Base-by-base conservation (phyloP, 2,113 vertebrate genomes). In the Hepsetus odoe region DNA sequence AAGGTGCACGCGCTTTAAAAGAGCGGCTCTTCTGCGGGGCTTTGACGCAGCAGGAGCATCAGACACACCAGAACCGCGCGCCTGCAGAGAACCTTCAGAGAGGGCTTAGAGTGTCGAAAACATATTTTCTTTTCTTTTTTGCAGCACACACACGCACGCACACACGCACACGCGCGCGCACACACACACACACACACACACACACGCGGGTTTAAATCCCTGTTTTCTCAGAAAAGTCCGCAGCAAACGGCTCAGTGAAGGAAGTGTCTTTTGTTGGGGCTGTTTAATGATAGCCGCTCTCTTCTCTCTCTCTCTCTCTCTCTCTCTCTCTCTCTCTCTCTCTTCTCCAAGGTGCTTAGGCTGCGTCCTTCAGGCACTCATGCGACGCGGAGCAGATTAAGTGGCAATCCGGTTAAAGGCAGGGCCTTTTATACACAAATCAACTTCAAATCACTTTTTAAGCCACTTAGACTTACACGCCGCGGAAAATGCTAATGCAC, bases 391-490 rank as follows among this genome's bases (percentile, higher is more conserved):
- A 94, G 92, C 90, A 93, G 94, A 95, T 95, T 94, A 94, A 55
- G 88, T 82, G 84, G 71, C 91, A 94, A 94, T 95, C 93, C 92
- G 91, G 93, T 94, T 94, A 93, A 94, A 92, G 91, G 86, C 90
- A 82, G 84, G 90, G 8, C 8, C 91, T 92, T 94, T 95, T 94
- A 93, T 93, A 94, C 91, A 94, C 94, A 95, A 95, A 94, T 95
- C 93, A 92, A 94, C 94, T 94, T 94, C 92, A 93, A 94, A 94
- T 93, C 93, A 93, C 91, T 94, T 95, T 92, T 93, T 94, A 94
- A 94, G 92, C 93, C 93, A 94, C 93, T 94, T 94, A 94, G 90
- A 93, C 90, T 91, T 93, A 93, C 91, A 93, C 91, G 89, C 91
- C 89, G 87, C 88, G 88, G 89, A 90, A 92, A 92, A 93, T 92